phyloP scores from a whole-genome alignment of 2,888 invertebrate species.

The Linnaemya vulpina region DNA sequence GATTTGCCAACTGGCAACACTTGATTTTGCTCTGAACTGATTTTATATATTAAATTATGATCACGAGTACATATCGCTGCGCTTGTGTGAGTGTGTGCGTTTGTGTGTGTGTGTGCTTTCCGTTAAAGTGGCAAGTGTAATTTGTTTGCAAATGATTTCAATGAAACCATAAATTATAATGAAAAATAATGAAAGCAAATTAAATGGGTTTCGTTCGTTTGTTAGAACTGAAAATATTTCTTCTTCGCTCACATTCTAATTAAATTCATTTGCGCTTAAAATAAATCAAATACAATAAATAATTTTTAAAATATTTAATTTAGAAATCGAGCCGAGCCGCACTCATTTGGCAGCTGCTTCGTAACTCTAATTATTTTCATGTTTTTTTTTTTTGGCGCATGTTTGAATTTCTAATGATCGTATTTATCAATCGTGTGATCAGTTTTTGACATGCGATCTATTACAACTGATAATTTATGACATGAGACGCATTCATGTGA shows the following conservation, averaged over 20 bases:
- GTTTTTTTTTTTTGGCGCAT: constrained; percentile 57
- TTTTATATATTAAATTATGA: too few relatives aligned
- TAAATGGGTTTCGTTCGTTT: constrained; percentile 61
- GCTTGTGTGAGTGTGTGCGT: not conserved
- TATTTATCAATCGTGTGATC: constrained; percentile 29
- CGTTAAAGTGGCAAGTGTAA: constrained; percentile 62
- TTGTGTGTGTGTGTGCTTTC: not conserved
- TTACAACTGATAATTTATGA: constrained; percentile 68
- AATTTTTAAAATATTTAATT: constrained; percentile 43
- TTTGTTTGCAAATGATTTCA: constrained; percentile 71
- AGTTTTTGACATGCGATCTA: constrained; percentile 67
- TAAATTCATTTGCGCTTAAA: constrained; percentile 43
- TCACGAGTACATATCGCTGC: too few relatives aligned
- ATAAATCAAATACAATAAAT: constrained; percentile 42
- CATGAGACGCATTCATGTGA: constrained; percentile 42
- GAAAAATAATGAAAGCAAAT: constrained; percentile 58
- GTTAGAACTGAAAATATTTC: not conserved
- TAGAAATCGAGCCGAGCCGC: constrained; percentile 19
- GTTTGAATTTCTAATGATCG: constrained; percentile 62
- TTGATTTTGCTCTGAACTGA: too few relatives aligned
- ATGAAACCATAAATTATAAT: constrained; percentile 66
- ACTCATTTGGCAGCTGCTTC: constrained; percentile 25
- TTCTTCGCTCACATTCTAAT: constrained; percentile 8
- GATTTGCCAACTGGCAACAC: not conserved
- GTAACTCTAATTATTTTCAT: constrained; percentile 46